phyloP scores from a whole-genome alignment of 2,888 invertebrate species.

The Sabatieria punctata region DNA sequence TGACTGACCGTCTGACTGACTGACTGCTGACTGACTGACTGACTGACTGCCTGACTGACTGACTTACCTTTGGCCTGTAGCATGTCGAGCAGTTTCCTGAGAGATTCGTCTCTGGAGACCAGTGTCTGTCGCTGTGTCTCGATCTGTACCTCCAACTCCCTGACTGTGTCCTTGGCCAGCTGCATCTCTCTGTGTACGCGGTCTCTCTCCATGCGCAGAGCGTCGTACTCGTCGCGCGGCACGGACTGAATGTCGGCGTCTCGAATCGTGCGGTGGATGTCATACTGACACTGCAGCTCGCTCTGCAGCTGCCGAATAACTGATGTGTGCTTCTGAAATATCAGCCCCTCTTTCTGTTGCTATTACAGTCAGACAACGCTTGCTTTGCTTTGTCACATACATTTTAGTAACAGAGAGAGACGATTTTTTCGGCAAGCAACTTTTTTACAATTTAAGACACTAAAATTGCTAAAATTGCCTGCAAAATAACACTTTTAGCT shows the following conservation, averaged over 20 bases:
- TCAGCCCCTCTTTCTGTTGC: background rate
- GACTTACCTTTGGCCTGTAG: constrained; percentile 89
- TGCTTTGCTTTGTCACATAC: background rate
- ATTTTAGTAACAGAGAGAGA: background rate
- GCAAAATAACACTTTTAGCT: too few species aligned
- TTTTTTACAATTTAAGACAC: too few species aligned
- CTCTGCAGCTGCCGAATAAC: constrained; percentile 72
- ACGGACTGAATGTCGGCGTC: constrained; percentile 60
- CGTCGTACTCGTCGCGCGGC: constrained; percentile 10
- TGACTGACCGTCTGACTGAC: too few species aligned
- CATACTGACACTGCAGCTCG: constrained; percentile 47
- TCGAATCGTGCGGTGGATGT: constrained; percentile 64
- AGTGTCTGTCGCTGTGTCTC: constrained; percentile 96
- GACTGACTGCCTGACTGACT: too few species aligned
- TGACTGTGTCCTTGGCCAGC: constrained; percentile 4
- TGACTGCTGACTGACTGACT: too few species aligned
- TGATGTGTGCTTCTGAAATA: constrained; percentile 10
- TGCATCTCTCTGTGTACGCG: constrained; percentile 9
- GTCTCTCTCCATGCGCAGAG: constrained; percentile 10
- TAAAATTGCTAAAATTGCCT: too few species aligned
- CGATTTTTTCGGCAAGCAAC: too few species aligned
- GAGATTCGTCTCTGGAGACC: constrained; percentile 87
- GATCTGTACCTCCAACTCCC: constrained; percentile 64
- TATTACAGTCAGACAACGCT: background rate
- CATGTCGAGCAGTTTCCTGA: constrained; percentile 95